Evolutionary conservation across 2,888 invertebrate genomes (phyloP).

Genomic region (Agriopis aurantiaria): DNA sequence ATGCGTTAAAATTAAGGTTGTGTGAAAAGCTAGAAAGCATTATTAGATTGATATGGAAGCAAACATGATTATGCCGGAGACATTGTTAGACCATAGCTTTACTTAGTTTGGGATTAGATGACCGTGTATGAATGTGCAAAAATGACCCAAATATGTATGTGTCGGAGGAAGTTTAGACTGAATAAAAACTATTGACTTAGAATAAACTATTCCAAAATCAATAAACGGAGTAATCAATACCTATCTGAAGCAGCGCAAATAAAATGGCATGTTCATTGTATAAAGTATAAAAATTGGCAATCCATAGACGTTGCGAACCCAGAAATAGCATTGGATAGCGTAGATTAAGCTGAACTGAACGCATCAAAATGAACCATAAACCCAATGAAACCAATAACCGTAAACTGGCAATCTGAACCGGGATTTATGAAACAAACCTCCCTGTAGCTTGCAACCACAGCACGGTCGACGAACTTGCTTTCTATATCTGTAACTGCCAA

Average conservation of each 20-base stretch:
- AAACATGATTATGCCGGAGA: no score
- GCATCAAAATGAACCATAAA: slow-evolving; percentile 69
- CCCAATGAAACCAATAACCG: slow-evolving; percentile 69
- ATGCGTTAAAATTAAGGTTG: neutral
- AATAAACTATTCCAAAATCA: neutral
- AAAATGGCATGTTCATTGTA: slow-evolving; percentile 27
- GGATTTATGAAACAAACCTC: slow-evolving; percentile 69
- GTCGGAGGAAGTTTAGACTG: no score
- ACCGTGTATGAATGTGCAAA: no score
- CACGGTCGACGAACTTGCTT: slow-evolving; percentile 67
- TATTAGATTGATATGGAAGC: no score
- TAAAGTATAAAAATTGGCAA: no score
- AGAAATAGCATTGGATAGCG: slow-evolving; percentile 59
- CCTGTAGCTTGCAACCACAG: slow-evolving; percentile 48
- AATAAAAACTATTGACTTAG: neutral
- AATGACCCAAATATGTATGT: no score
- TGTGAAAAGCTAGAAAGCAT: no score
- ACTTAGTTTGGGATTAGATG: no score
- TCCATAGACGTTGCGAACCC: slow-evolving; percentile 44
- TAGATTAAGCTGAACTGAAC: slow-evolving; percentile 61
- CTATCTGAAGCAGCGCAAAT: slow-evolving; percentile 14
- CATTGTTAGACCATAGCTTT: no score
- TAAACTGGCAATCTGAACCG: slow-evolving; percentile 66
- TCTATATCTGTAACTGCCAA: slow-evolving; percentile 46
- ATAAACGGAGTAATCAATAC: slow-evolving; percentile 1